phyloP scores from a whole-genome alignment of 2,797 vertebrate species.

The Tiaroga cobitis region DNA sequence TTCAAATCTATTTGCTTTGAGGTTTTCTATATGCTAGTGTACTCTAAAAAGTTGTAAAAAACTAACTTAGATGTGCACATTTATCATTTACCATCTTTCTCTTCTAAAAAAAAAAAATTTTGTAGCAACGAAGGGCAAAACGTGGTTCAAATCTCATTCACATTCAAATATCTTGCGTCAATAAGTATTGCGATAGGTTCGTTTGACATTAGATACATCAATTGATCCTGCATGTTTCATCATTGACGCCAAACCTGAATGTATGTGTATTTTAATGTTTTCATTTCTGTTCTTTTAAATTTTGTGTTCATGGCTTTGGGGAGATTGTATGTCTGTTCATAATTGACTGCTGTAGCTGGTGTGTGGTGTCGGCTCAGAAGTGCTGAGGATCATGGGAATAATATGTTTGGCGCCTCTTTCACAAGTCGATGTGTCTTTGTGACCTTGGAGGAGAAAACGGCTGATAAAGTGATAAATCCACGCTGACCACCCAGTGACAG shows the following conservation, averaged over 20 bases:
- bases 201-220: background rate
- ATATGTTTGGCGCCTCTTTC: constrained; percentile 55
- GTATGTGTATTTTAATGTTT: background rate
- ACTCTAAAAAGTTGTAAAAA: background rate
- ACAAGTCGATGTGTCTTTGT: constrained; percentile 33
- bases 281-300: background rate
- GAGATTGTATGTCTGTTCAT: constrained; percentile 35
- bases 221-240: background rate
- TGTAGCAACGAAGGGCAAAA: background rate
- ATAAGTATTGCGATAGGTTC: background rate
- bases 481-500: constrained; percentile 12
- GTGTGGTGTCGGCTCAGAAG: constrained; percentile 50
- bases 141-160: background rate
- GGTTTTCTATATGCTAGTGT: background rate
- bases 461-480: constrained; percentile 56
- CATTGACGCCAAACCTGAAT: background rate
- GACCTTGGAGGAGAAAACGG: constrained; percentile 54
- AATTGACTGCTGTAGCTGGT: constrained; percentile 52
- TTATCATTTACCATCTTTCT: background rate
- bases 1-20: background rate
- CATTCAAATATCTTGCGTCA: background rate
- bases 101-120: background rate
- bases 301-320: constrained; percentile 7
- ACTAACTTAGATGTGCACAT: background rate
- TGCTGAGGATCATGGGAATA: constrained; percentile 57